Conservation (phyloP, 2,888 invertebrate species). For the Thymelicus acteon region DNA sequence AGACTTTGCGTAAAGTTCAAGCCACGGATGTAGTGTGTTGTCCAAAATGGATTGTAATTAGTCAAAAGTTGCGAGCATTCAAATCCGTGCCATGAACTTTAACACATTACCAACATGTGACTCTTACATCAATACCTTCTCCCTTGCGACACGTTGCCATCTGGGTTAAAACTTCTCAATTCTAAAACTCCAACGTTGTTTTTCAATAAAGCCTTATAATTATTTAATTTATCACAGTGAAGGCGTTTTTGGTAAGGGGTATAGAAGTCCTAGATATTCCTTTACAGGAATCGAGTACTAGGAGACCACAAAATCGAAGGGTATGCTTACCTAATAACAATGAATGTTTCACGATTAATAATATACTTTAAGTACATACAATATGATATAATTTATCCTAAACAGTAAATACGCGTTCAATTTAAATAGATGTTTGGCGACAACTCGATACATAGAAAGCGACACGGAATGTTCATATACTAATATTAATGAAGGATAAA, state of each 20-base stretch:
- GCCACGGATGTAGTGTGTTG: not conserved
- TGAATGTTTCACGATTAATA: constrained; percentile 48
- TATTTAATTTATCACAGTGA: constrained; percentile 70
- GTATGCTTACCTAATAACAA: constrained; percentile 30
- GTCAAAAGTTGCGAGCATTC: too few species aligned
- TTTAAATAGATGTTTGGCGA: constrained; percentile 50
- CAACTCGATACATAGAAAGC: constrained; percentile 55
- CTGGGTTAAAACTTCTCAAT: constrained; percentile 16
- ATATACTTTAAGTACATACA: constrained; percentile 44
- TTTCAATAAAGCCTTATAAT: constrained; percentile 30
- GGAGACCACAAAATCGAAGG: constrained; percentile 29
- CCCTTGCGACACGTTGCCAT: constrained; percentile 12
- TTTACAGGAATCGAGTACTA: constrained; percentile 20
- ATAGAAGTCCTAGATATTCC: constrained; percentile 36
- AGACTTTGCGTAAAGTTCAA: not conserved
- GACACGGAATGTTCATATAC: constrained; percentile 56
- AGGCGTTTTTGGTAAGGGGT: constrained; percentile 51
- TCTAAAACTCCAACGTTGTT: constrained; percentile 17
- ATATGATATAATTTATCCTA: constrained; percentile 49
- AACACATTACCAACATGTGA: not conserved
- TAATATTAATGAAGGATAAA: constrained; percentile 35
- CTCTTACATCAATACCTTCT: not conserved
- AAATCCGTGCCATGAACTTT: not conserved
- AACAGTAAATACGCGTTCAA: constrained; percentile 48
- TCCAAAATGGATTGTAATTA: too few species aligned